Conservation (phyloP, 2,797 vertebrate species). For the Macropodus opercularis region DNA sequence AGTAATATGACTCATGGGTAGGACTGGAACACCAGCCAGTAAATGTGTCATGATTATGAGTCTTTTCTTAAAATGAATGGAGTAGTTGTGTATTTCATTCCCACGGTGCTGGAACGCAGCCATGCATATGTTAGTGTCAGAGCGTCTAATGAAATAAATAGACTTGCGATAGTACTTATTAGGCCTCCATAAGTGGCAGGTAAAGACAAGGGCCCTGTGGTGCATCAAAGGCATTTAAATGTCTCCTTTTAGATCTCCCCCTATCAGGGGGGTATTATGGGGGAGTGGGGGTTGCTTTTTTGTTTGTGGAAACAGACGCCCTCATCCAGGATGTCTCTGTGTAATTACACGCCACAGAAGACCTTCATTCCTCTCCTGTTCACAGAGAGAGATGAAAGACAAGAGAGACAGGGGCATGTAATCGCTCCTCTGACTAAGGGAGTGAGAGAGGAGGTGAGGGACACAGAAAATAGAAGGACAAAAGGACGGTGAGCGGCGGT, state of each 20-base stretch:
- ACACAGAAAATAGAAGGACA: slow-evolving; percentile 69
- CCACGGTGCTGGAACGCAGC: slow-evolving; percentile 64
- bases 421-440: slow-evolving; percentile 75
- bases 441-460: slow-evolving; percentile 65
- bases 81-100: slow-evolving; percentile 64
- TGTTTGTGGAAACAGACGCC: slow-evolving; percentile 77
- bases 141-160: slow-evolving; percentile 75
- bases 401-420: slow-evolving; percentile 82
- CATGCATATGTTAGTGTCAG: slow-evolving; percentile 70
- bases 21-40: slow-evolving; percentile 67
- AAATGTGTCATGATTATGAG: slow-evolving; percentile 75
- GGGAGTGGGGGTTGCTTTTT: slow-evolving; percentile 49
- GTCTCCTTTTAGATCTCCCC: slow-evolving; percentile 67
- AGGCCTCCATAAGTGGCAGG: slow-evolving; percentile 70
- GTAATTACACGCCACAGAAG: slow-evolving; percentile 83
- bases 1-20: slow-evolving; percentile 75
- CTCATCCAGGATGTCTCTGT: slow-evolving; percentile 82
- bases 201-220: slow-evolving; percentile 67
- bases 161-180: slow-evolving; percentile 75
- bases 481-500: slow-evolving; percentile 71
- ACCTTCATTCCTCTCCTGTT: slow-evolving; percentile 82
- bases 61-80: slow-evolving; percentile 66
- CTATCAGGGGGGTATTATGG: slow-evolving; percentile 79
- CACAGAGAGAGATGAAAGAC: slow-evolving; percentile 83
- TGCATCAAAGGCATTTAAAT: slow-evolving; percentile 79